Base-by-base conservation (phyloP, 2,797 vertebrate species). In the Cyprinodon diabolis region DNA sequence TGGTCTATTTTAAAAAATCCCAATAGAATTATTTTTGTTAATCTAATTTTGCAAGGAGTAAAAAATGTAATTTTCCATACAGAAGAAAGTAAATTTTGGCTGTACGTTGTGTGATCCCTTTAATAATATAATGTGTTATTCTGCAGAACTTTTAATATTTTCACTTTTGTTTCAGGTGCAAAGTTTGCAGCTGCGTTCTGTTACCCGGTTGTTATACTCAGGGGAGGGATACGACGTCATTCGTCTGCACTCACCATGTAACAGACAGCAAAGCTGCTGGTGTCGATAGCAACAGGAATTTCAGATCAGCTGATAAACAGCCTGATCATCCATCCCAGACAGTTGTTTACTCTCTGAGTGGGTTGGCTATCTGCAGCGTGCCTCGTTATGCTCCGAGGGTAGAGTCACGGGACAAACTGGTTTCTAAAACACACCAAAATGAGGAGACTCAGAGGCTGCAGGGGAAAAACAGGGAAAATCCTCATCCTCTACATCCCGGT, bases 111-210 rank as follows among this genome's bases (percentile, higher is more conserved):
- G 7, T 17, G 37, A 62, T 6, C 5, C 0, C 30, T 62, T 62
- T 21, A 37, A 37, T 37, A 10, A 19, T 19, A 48, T 23, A 11
- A 2, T 10, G 2, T 40, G 19, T 47, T 10, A 8, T 40, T 43
- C 1, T 13, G 17, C 55, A 54, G 17, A 19, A 21, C 9, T 8
- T 57, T 40, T 72, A 30, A 2, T 55, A 35, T 5, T 55, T 43
- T 75, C 12, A 1, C 4, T 76, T 77, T 15, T 79, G 47, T 81
- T 85, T 68, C 74, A 93, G 93, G 71, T 93, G 91, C 76, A 84
- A 43, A 70, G 45, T 84, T 54, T 93, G 92, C 66, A 51, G n/a
- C 70, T 76, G 81, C 66, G 75, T 81, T 73, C 90, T 93, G 8
- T 57, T 92, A 57, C 71, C 86, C 0, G 80, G 78, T 4, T 90